phyloP scores from a whole-genome alignment of 2,113 vertebrate species.

The Paradoxurus hermaphroditus region DNA sequence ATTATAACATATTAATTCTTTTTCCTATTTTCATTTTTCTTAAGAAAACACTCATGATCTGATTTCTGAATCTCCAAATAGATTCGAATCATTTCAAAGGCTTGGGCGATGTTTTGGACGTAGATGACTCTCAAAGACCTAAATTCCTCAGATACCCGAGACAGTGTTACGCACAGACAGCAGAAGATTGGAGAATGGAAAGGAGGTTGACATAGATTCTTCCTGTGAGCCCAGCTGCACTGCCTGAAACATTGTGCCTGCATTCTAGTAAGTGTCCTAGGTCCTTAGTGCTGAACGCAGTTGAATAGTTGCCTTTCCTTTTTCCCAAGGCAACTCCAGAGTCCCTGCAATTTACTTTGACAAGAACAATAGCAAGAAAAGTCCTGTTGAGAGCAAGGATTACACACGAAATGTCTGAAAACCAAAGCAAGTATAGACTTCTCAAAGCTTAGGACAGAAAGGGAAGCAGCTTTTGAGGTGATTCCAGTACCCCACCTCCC shows the following conservation, averaged over 20 bases:
- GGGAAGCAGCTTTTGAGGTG: neutral
- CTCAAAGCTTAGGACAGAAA: neutral
- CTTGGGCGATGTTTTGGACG: neutral
- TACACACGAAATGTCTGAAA: neutral
- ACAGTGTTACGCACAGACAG: neutral
- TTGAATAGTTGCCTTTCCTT: neutral
- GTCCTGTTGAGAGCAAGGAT: neutral
- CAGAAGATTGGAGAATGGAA: neutral
- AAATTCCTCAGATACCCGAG: neutral
- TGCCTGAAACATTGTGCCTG: neutral
- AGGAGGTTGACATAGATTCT: neutral
- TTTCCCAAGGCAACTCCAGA: neutral
- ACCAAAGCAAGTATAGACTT: neutral
- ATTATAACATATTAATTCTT: neutral
- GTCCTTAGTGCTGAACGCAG: neutral
- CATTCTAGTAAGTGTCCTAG: neutral
- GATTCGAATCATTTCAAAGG: neutral
- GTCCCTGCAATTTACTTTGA: neutral
- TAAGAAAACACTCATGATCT: neutral
- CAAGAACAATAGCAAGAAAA: neutral
- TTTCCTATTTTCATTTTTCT: neutral
- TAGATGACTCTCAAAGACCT: neutral
- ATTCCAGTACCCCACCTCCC: neutral
- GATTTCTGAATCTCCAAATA: neutral
- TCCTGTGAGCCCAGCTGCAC: neutral